A percentile compares a stretch with the other conserved stretches of the same genome.
phyloP scores from a whole-genome alignment of 2,888 invertebrate genomes.

The Clusia tigrina region DNA sequence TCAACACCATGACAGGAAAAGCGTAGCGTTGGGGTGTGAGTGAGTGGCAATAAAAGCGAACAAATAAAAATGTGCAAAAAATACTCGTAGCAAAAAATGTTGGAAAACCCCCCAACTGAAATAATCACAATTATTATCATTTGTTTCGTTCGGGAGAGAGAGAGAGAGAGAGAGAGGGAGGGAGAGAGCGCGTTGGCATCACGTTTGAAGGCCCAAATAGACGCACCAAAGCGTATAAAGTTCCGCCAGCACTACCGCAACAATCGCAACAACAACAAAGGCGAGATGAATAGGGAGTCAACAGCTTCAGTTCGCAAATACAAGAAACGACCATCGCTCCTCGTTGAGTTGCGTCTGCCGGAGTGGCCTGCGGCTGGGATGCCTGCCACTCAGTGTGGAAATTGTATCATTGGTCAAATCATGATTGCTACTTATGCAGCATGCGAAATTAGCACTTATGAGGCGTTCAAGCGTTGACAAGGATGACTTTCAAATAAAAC shows the following conservation, averaged over 20 bases:
- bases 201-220: neutral
- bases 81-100: no score
- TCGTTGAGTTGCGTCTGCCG: no score
- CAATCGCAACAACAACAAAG: slow-evolving; percentile 20
- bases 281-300: neutral
- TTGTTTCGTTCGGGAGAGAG: no score
- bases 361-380: no score
- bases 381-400: neutral
- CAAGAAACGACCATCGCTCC: no score
- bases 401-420: neutral
- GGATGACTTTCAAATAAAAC: neutral
- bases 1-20: neutral
- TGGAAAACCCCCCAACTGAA: neutral
- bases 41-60: neutral
- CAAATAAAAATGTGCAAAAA: neutral
- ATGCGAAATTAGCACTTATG: slow-evolving; percentile 8
- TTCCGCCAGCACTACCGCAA: slow-evolving; percentile 16
- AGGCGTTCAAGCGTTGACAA: neutral
- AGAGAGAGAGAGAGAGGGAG: no score
- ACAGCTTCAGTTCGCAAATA: slow-evolving; percentile 18
- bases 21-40: neutral
- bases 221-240: neutral
- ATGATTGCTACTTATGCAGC: neutral
- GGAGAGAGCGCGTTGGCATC: no score
- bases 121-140: slow-evolving; percentile 1